Evolutionary conservation across 1,140 invertebrate species (phyloP).

Genomic region (Listronotus oregonensis): DNA sequence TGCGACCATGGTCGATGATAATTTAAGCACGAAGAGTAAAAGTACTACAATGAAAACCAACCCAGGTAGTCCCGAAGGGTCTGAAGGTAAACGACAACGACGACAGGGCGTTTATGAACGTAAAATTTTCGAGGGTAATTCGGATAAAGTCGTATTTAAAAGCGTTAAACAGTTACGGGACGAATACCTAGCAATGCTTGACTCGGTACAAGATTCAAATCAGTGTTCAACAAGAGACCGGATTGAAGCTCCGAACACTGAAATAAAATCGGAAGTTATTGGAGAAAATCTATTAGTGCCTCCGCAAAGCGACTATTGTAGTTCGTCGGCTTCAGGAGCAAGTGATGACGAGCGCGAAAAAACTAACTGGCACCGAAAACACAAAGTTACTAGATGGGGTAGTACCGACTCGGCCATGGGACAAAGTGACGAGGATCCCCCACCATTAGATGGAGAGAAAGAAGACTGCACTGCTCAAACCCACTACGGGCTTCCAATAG

Average conservation of each 20-base stretch:
- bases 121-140: conserved; percentile 19
- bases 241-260: no score
- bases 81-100: conserved; percentile 39
- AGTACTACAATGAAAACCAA: conserved; percentile 5
- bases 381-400: conserved; percentile 54
- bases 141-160: conserved; percentile 38
- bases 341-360: conserved; percentile 51
- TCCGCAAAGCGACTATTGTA: conserved; percentile 51
- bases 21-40: no score
- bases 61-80: conserved; percentile 9
- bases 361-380: conserved; percentile 32
- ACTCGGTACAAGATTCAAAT: not conserved
- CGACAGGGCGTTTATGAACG: conserved; percentile 45
- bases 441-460: conserved; percentile 43
- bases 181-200: conserved; percentile 47
- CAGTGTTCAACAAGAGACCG: no score
- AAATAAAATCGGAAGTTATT: conserved; percentile 5
- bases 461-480: conserved; percentile 21
- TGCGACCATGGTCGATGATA: no score
- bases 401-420: conserved; percentile 63
- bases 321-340: conserved; percentile 47
- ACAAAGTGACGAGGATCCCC: conserved; percentile 60
- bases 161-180: conserved; percentile 48
- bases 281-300: conserved; percentile 35
- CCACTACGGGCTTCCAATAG: conserved; percentile 10